Conservation (phyloP, 2,797 vertebrate species). For the Capromys pilorides region DNA sequence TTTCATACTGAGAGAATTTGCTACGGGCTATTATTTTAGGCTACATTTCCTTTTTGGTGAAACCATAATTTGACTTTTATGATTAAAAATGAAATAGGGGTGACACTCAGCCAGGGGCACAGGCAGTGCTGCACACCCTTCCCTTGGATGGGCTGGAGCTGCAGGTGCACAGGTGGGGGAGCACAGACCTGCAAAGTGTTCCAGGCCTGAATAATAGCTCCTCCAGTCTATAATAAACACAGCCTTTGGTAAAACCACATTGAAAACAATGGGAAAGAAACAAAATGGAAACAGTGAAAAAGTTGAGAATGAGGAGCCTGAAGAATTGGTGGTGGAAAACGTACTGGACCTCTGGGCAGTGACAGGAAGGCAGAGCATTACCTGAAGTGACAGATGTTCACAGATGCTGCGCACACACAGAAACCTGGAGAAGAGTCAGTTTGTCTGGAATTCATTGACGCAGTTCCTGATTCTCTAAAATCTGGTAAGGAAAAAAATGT, state of each 20-base stretch:
- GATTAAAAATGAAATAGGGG: constrained; percentile 42
- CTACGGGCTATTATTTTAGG: background rate
- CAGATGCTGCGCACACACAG: background rate
- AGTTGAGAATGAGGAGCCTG: background rate
- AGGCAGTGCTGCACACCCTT: no score
- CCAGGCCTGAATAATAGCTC: background rate
- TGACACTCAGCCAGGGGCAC: background rate
- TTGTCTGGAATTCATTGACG: background rate
- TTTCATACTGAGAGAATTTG: constrained; percentile 1
- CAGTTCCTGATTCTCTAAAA: background rate
- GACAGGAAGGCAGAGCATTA: background rate
- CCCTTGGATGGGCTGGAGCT: background rate
- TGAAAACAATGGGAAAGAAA: background rate
- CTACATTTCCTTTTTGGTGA: background rate
- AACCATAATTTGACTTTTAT: background rate
- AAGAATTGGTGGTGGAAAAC: background rate
- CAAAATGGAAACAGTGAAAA: background rate
- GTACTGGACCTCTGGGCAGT: background rate
- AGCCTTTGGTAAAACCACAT: background rate
- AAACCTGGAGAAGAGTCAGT: background rate
- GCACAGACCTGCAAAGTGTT: background rate
- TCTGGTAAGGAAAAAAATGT: background rate
- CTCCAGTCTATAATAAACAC: background rate
- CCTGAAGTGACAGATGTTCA: background rate
- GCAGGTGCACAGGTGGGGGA: background rate